phyloP scores from a whole-genome alignment of 2,113 vertebrate genomes.

The Chiloscyllium plagiosum region DNA sequence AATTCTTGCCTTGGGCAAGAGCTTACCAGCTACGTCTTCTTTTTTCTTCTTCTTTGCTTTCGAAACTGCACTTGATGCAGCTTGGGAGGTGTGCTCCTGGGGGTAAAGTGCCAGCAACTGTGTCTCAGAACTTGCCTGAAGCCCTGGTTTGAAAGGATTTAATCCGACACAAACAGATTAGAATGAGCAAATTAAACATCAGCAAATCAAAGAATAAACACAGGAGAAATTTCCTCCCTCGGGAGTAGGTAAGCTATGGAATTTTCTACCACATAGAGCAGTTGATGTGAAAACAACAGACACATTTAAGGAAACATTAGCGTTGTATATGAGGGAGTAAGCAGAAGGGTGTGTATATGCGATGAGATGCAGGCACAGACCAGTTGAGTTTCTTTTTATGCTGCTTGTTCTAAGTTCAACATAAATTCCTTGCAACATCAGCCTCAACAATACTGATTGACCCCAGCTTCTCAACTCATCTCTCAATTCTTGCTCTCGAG shows the following conservation, averaged over 20 bases:
- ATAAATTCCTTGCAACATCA: neutral
- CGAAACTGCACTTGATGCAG: slow-evolving; percentile 40
- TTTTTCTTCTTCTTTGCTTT: slow-evolving; percentile 50
- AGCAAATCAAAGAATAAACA: neutral
- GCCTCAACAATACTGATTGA: neutral
- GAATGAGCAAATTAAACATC: neutral
- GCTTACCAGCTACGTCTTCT: slow-evolving; percentile 46
- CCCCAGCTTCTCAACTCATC: neutral
- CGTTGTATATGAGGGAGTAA: neutral
- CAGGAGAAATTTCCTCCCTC: neutral
- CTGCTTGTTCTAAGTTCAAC: too few relatives aligned
- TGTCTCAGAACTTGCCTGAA: slow-evolving; percentile 38
- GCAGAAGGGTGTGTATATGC: neutral
- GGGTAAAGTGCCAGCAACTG: slow-evolving; percentile 28
- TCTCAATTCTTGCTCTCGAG: neutral
- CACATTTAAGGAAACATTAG: neutral
- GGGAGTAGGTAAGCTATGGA: neutral
- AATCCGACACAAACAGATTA: neutral
- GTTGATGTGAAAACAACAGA: neutral
- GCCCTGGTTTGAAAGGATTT: slow-evolving; percentile 41
- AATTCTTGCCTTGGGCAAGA: neutral
- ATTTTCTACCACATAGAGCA: neutral
- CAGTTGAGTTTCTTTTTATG: too few relatives aligned
- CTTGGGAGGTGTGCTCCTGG: slow-evolving; percentile 41
- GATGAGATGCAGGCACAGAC: too few relatives aligned